phyloP scores from a whole-genome alignment of 2,113 vertebrate genomes.

The rat (Rattus norvegicus) region GRCr8 NC_086020.1:65274001-65274500 shows the following conservation, averaged over 20 bases:
- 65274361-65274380: conserved; percentile 31
- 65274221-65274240: not conserved
- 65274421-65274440: conserved; percentile 56
- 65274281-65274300: conserved; percentile 58
- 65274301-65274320: not conserved
- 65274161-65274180: not conserved
- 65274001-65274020: conserved; percentile 43
- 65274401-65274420: conserved; percentile 51
- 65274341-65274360: conserved; percentile 27
- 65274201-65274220: conserved; percentile 16
- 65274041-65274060: not conserved
- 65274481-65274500: conserved; percentile 24
- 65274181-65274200: conserved; percentile 42
- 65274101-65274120: not conserved
- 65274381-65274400: conserved; percentile 44
- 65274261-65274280: conserved; percentile 16
- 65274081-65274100: not conserved
- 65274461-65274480: conserved; percentile 50
- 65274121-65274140: not conserved
- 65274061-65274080: not conserved
- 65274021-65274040: conserved; percentile 30
- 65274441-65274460: conserved; percentile 62
- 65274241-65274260: conserved; percentile 45
- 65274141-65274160: not conserved
- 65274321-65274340: conserved; percentile 33